Conservation (phyloP, 2,113 vertebrate genomes). For the Microcebus tavaratra region DNA sequence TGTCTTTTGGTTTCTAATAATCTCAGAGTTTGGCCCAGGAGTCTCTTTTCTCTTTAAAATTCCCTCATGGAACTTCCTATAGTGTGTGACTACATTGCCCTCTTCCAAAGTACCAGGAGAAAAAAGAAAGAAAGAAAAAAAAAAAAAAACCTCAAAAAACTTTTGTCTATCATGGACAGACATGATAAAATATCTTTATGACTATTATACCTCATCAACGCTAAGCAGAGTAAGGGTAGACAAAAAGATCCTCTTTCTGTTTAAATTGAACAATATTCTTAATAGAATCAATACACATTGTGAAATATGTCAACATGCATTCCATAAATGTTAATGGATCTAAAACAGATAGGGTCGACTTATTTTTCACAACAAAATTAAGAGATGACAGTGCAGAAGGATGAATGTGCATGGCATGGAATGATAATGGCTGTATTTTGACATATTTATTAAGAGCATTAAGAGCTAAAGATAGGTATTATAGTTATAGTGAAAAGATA, state of each 20-base stretch:
- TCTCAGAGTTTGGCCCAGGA: neutral
- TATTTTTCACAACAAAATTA: neutral
- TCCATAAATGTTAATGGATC: neutral
- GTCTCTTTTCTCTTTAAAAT: constrained; percentile 17
- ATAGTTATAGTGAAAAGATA: neutral
- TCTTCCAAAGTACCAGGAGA: neutral
- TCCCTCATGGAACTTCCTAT: neutral
- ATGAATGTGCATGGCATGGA: neutral
- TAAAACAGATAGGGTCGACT: neutral
- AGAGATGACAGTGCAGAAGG: neutral
- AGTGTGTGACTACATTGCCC: neutral
- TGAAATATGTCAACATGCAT: neutral
- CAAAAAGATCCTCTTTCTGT: neutral
- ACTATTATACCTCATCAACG: neutral
- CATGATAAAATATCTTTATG: neutral
- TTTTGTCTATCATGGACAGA: neutral
- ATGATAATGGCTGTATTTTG: neutral
- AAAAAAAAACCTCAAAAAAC: too few species aligned
- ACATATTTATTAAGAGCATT: neutral
- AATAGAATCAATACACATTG: neutral
- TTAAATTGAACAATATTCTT: neutral
- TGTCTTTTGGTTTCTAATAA: neutral
- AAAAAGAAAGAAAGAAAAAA: neutral
- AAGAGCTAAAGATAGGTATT: neutral
- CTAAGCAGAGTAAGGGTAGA: neutral